These are phyloP conservation scores for Tachycineta bicolor DNA, from an alignment of 2,113 vertebrate genomes.

Conservation along the genomic window DNA sequence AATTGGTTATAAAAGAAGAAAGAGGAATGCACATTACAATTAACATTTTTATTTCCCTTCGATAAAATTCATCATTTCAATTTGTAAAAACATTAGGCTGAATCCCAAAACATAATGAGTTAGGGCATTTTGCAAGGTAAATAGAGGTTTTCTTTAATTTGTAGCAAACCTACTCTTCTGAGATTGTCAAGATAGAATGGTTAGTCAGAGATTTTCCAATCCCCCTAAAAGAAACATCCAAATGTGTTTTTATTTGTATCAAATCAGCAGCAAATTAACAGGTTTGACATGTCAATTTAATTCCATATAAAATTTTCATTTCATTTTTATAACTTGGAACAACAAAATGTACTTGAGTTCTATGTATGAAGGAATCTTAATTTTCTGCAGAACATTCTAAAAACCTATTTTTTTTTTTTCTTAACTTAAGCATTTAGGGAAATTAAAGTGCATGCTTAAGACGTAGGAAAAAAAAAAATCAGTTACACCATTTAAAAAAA, in stretches of 20 bases:
- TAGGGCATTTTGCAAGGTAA: neutral
- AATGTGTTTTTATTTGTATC: neutral
- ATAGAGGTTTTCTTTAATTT: neutral
- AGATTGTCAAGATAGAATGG: neutral
- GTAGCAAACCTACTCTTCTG: neutral
- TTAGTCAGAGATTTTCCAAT: neutral
- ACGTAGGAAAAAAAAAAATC: neutral
- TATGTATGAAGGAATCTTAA: neutral
- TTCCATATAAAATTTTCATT: neutral
- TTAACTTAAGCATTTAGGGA: neutral
- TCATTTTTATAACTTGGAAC: neutral
- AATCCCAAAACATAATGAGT: conserved; percentile 7
- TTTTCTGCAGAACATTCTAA: neutral
- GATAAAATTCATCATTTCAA: neutral
- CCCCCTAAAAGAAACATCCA: neutral
- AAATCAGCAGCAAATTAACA: neutral
- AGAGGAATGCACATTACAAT: neutral
- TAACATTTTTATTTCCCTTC: conserved; percentile 23
- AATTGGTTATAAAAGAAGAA: neutral
- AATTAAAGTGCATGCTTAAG: neutral
- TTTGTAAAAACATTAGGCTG: neutral
- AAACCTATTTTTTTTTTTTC: neutral
- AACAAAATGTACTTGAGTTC: neutral
- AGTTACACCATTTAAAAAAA: neutral
- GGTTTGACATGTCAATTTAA: neutral